phyloP scores from a whole-genome alignment of 35 echinoderm and acorn worm species.

The Ophiothrix spiculata region DNA sequence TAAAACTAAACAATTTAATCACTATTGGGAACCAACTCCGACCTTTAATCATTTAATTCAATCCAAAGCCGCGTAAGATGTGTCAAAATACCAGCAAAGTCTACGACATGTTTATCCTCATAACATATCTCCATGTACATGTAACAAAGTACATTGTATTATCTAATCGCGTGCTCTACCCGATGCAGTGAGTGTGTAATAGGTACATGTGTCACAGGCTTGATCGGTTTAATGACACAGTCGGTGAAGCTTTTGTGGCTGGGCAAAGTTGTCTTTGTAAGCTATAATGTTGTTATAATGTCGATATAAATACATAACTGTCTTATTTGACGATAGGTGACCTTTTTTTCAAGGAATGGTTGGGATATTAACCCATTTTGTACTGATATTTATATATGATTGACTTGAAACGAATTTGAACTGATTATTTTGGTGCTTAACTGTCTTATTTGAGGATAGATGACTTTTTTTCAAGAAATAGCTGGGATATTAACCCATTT shows the following conservation, averaged over 20 bases:
- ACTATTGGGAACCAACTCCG: too few species aligned
- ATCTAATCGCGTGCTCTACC: not conserved
- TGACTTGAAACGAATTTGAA: too few species aligned
- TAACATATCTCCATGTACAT: not conserved
- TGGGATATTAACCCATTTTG: too few species aligned
- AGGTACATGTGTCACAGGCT: not conserved
- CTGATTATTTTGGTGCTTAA: too few species aligned
- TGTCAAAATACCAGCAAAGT: not conserved
- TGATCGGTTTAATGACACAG: not conserved
- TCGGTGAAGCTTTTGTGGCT: not conserved
- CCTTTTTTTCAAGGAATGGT: not conserved
- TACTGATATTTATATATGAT: too few species aligned
- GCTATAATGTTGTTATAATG: constrained; percentile 13
- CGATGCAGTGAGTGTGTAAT: not conserved
- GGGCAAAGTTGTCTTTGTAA: not conserved
- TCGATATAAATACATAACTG: constrained; percentile 7
- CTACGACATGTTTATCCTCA: not conserved
- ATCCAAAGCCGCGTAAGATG: not conserved
- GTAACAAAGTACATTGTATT: constrained; percentile 10
- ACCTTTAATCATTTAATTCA: too few species aligned
- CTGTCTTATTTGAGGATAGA: too few species aligned
- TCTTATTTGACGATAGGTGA: not conserved
- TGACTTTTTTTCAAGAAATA: too few species aligned
- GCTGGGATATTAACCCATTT: too few species aligned
- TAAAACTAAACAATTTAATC: too few species aligned